These are phyloP conservation scores for Orchestia grillus DNA, from an alignment of 1,140 invertebrate species.

Conservation along the genomic window DNA sequence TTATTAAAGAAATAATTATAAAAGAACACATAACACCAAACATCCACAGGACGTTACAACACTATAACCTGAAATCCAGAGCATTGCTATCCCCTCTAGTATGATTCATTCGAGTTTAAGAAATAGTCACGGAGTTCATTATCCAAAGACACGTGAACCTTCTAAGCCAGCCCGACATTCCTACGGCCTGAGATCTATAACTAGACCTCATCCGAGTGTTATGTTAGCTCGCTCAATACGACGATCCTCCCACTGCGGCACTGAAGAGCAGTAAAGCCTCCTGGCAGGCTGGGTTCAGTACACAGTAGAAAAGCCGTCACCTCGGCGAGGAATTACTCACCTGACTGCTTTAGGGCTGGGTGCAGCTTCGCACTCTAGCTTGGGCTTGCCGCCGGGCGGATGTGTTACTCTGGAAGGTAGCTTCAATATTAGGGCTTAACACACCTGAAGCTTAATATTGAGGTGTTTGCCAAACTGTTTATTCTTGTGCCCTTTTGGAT, in stretches of 20 bases:
- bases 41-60: too few species aligned
- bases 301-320: not conserved
- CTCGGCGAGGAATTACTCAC: not conserved
- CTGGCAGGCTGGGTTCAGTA: not conserved
- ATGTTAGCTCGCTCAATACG: not conserved
- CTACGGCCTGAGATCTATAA: not conserved
- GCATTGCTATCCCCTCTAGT: not conserved
- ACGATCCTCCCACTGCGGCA: not conserved
- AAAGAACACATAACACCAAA: too few species aligned
- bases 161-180: not conserved
- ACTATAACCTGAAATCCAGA: too few species aligned
- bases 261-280: not conserved
- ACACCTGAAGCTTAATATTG: not conserved
- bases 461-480: not conserved
- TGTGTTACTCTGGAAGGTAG: constrained; percentile 32
- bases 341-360: constrained; percentile 41
- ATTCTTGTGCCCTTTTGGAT: not conserved
- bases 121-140: not conserved
- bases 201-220: not conserved
- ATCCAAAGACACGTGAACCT: not conserved
- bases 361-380: constrained; percentile 42
- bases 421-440: not conserved
- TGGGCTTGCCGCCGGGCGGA: constrained; percentile 43
- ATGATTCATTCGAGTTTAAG: not conserved
- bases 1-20: too few species aligned